Conservation (phyloP, 2,797 vertebrate genomes). For the Capromys pilorides region DNA sequence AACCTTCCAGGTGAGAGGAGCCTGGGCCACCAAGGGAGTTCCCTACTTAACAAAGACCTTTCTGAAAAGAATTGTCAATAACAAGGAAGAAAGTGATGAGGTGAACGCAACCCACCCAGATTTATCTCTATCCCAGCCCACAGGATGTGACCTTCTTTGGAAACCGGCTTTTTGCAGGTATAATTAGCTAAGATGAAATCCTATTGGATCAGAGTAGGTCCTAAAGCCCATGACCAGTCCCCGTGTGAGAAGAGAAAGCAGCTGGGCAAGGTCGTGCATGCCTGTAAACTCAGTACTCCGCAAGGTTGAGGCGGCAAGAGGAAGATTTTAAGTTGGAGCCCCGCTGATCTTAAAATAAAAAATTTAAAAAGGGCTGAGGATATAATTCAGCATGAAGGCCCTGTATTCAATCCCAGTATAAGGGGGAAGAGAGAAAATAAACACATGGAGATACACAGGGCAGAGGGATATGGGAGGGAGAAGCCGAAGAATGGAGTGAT, state of each 20-base stretch:
- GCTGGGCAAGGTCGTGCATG: neutral
- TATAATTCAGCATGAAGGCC: neutral
- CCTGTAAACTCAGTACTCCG: neutral
- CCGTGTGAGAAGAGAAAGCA: neutral
- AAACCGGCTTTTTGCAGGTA: neutral
- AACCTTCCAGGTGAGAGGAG: neutral
- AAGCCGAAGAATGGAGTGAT: accelerated
- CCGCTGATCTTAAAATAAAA: neutral
- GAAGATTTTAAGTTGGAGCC: neutral
- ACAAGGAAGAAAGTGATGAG: neutral
- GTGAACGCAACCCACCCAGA: neutral
- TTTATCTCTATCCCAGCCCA: neutral
- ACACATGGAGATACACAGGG: neutral
- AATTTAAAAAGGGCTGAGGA: neutral
- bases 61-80: neutral
- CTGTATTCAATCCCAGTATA: neutral
- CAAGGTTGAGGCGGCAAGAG: neutral
- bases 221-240: neutral
- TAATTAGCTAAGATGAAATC: neutral
- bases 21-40: neutral
- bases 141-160: neutral
- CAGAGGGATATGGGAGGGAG: neutral
- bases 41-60: neutral
- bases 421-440: neutral
- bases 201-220: neutral